These are phyloP conservation scores for Drosophila differens DNA, from an alignment of 2,888 invertebrate species.

Conservation along the genomic window DNA sequence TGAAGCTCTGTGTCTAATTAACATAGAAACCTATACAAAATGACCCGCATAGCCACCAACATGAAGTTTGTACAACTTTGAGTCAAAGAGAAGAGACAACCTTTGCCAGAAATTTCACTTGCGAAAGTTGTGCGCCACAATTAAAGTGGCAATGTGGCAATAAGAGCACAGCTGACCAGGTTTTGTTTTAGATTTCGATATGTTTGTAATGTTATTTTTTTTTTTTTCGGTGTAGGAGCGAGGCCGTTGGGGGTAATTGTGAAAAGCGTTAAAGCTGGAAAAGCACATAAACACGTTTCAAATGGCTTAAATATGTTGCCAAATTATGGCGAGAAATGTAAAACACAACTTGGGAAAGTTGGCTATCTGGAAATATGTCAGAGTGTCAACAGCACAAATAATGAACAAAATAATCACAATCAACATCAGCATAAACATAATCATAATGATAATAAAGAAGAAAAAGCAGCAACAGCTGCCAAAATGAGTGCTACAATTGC, in stretches of 20 bases:
- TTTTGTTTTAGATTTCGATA: constrained; percentile 7
- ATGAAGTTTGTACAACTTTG: constrained; percentile 11
- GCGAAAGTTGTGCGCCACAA: constrained; percentile 62
- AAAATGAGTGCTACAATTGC: constrained; percentile 11
- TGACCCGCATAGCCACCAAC: constrained; percentile 18
- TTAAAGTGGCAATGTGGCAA: constrained; percentile 43
- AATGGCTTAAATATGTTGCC: constrained; percentile 67
- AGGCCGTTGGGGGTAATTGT: background rate
- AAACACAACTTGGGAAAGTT: constrained; percentile 65
- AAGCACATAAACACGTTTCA: constrained; percentile 71
- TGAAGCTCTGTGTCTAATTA: constrained; percentile 44
- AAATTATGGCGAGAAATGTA: constrained; percentile 55
- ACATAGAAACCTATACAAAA: constrained; percentile 42
- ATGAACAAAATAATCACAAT: constrained; percentile 46
- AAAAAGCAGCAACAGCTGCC: constrained; percentile 22
- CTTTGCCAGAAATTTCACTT: constrained; percentile 69
- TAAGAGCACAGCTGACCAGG: constrained; percentile 46
- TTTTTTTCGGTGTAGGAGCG: background rate
- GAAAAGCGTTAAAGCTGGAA: constrained; percentile 53
- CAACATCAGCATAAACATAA: constrained; percentile 12
- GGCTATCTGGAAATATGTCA: constrained; percentile 65
- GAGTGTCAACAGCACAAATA: constrained; percentile 56
- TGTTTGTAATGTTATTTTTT: background rate
- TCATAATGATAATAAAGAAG: constrained; percentile 36
- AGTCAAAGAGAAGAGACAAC: constrained; percentile 29